Evolutionary conservation across 1,140 invertebrate species (phyloP), one percentile per base, ranked within the genome.

Genomic region (Drosophila chauvacae): DNA sequence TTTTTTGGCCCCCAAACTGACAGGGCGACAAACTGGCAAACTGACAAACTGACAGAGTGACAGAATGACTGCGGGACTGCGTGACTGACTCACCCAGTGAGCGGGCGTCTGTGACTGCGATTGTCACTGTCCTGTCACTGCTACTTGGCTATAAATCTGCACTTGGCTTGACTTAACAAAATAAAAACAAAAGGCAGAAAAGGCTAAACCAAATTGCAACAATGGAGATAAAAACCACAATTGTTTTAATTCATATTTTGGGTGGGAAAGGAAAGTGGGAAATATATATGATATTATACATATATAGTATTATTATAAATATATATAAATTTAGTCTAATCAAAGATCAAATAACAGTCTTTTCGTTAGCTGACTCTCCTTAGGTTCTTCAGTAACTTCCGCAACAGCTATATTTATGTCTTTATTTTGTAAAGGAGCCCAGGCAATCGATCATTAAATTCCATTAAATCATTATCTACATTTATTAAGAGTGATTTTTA

Each of bases 91-190:
- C 39, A 65, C 61, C 63, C 50, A 62, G 35, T 51, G 30, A 50
- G 33, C 58, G 48, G 80, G 61, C 45, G 14, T 59, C 61, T 79
- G 61, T 44, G 81, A 80, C 81, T 84, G 80, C 68, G 26, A 72
- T 45, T 82, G 79, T 82, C 70, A 63, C 48, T 77, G 71, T 61
- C 23, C 62, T 80, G 77, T 69, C 70, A 70, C 47, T 33, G 70
- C 28, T 57, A 72, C 55, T 72, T 72, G 70, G 45, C 45, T 18
- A 60, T 73, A 73, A 73, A 73, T 73, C 69, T 72, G 30, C 20
- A 11, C 69, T 59, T 66, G 61, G 13, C 70, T 37, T 55, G 26
- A n/a, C 47, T 50, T 51, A 11, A 16, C 28, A 51, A 28, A 50
- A 11, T 2, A 16, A 9, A 26, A 13, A 41, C 7, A 41, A 10